These are phyloP conservation scores for Lepidurus apus DNA, from an alignment of 1,140 invertebrate species.

Conservation along the genomic window DNA sequence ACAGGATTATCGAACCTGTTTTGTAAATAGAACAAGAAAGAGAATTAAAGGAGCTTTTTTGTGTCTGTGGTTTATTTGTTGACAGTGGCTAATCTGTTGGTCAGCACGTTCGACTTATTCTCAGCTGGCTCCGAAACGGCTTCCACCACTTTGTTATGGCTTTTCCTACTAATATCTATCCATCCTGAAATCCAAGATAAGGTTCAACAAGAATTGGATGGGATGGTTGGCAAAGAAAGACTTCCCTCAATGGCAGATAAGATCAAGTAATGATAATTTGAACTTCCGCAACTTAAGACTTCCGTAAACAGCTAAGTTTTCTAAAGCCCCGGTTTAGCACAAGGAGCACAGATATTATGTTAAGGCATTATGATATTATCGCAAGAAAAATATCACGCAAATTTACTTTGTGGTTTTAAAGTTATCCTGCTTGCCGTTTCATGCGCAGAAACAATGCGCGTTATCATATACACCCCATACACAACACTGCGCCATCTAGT, in stretches of 20 bases:
- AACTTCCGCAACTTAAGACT: neutral
- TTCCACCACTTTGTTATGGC: slow-evolving; percentile 43
- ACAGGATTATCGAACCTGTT: too few species aligned
- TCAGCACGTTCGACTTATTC: slow-evolving; percentile 2
- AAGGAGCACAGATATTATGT: too few species aligned
- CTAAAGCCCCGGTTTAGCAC: too few species aligned
- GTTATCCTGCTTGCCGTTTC: too few species aligned
- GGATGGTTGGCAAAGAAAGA: slow-evolving; percentile 39
- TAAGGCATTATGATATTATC: too few species aligned
- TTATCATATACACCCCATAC: too few species aligned
- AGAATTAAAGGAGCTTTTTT: neutral
- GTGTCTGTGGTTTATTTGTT: neutral
- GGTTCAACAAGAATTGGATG: slow-evolving; percentile 43
- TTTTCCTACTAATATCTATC: slow-evolving; percentile 40
- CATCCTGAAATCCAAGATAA: slow-evolving; percentile 43
- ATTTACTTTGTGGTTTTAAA: too few species aligned
- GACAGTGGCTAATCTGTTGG: neutral
- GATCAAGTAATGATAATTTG: slow-evolving; percentile 23
- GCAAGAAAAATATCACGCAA: too few species aligned
- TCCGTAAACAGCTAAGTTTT: too few species aligned
- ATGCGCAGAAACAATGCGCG: too few species aligned
- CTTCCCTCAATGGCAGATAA: slow-evolving; percentile 38
- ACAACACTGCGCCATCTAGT: too few species aligned
- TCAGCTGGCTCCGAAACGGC: slow-evolving; percentile 42
- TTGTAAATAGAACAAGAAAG: too few species aligned